Conservation (phyloP, 35 echinoderm and acorn worm species). For the Chiridota heheva region DNA sequence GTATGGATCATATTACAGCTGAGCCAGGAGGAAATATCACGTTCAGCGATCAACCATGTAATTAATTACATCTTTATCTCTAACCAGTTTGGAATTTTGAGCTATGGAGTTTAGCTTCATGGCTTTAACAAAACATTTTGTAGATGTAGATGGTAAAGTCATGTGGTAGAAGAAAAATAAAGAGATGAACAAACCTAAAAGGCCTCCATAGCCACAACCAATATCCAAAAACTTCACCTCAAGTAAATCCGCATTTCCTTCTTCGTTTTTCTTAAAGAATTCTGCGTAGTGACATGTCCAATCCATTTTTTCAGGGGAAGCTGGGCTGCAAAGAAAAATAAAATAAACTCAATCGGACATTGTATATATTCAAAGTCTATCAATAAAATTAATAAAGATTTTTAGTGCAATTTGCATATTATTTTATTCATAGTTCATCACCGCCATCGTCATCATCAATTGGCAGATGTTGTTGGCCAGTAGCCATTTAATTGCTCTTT, state of each 20-base stretch:
- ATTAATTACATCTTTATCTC: neutral
- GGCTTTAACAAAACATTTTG: neutral
- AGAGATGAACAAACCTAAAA: slow-evolving; percentile 60
- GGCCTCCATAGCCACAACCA: slow-evolving; percentile 93
- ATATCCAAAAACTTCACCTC: slow-evolving; percentile 82
- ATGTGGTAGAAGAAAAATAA: neutral
- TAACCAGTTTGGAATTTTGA: neutral
- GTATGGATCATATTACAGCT: too few species aligned
- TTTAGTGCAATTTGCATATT: too few species aligned
- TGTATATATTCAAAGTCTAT: too few species aligned
- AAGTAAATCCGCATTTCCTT: neutral
- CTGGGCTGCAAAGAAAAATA: slow-evolving; percentile 52
- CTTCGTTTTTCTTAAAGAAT: neutral
- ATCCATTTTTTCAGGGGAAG: slow-evolving; percentile 79
- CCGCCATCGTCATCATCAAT: too few species aligned
- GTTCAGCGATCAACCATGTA: neutral
- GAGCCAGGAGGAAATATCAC: neutral
- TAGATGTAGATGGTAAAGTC: neutral
- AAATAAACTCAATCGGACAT: too few species aligned
- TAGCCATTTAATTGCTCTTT: too few species aligned
- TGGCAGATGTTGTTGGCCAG: too few species aligned
- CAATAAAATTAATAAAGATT: too few species aligned
- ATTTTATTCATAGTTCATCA: too few species aligned
- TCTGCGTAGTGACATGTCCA: slow-evolving; percentile 80
- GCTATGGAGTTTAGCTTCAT: neutral